Conservation (phyloP, 2,888 invertebrate species). For the Sarcophaga subvicina region DNA sequence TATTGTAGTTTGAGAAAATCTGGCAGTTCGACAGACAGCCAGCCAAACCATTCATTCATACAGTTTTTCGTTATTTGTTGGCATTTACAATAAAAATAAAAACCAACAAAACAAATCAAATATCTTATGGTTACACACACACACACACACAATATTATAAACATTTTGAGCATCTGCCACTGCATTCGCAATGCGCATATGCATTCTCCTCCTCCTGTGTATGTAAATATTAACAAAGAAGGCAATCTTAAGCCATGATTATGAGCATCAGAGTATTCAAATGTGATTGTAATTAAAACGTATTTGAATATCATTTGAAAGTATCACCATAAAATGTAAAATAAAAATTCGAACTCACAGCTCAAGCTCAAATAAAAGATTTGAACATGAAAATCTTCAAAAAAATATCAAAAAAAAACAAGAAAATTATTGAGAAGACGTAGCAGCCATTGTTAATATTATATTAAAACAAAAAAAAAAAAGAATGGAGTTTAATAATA, state of each 20-base stretch:
- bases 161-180: background rate
- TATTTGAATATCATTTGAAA: constrained; percentile 16
- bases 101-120: background rate
- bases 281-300: constrained; percentile 53
- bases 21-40: background rate
- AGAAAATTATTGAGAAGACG: background rate
- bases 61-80: background rate
- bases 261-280: background rate
- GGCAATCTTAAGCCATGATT: constrained; percentile 30
- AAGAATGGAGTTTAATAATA: background rate
- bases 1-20: background rate
- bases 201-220: background rate
- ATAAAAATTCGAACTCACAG: background rate
- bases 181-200: background rate
- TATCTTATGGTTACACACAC: constrained; percentile 1
- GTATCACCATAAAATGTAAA: background rate
- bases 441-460: background rate
- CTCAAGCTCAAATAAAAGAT: background rate
- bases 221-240: constrained; percentile 29
- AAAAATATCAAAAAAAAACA: constrained; percentile 7
- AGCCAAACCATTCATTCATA: background rate
- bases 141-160: background rate
- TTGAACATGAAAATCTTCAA: constrained; percentile 22
- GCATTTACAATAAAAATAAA: background rate
- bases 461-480: background rate